These are phyloP conservation scores for Hypothenemus hampei DNA, from an alignment of 1,140 invertebrate genomes.

Conservation along the genomic window DNA sequence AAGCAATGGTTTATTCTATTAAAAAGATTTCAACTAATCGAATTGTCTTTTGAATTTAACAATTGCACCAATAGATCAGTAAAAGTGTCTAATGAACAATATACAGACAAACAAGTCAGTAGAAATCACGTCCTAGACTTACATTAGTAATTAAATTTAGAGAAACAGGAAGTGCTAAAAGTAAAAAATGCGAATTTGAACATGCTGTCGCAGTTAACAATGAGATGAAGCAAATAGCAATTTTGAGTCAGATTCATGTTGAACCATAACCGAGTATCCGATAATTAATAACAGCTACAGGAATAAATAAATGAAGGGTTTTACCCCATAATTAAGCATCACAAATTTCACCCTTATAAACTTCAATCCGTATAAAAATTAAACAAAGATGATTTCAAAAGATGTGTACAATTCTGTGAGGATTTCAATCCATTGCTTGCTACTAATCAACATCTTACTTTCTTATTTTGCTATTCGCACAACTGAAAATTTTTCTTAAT, in stretches of 20 bases:
- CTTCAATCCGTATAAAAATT: neutral
- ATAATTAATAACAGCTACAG: neutral
- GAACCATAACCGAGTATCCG: neutral
- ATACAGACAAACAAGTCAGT: neutral
- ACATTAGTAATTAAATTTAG: neutral
- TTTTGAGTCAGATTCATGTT: neutral
- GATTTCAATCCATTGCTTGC: neutral
- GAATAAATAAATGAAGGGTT: neutral
- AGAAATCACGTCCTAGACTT: neutral
- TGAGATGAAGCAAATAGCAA: neutral
- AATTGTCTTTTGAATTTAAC: neutral
- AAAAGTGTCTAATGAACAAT: neutral
- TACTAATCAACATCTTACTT: neutral
- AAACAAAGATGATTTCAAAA: neutral
- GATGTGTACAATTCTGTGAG: neutral
- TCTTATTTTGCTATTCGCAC: neutral
- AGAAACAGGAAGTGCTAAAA: neutral
- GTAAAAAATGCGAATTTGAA: neutral
- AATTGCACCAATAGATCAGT: neutral
- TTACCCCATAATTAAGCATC: neutral
- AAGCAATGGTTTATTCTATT: neutral
- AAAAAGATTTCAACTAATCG: neutral
- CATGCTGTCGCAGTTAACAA: neutral
- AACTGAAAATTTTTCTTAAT: neutral
- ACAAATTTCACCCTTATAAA: neutral